Conservation (phyloP, 1,140 invertebrate species). For the Eurytemora carolleeae region DNA sequence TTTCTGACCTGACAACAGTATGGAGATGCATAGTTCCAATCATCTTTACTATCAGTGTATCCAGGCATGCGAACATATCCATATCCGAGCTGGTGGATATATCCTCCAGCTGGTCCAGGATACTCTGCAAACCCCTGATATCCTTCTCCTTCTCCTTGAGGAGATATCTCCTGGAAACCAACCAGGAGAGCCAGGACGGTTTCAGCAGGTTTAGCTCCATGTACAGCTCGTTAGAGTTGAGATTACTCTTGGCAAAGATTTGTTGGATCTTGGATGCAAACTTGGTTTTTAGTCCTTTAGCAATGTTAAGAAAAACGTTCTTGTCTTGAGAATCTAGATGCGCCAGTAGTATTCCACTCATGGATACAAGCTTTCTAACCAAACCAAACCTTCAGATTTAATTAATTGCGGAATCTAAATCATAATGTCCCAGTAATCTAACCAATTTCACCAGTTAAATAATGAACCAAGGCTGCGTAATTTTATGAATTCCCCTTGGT, state of each 20-base stretch:
- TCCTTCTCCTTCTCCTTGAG: no score
- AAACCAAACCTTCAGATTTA: no score
- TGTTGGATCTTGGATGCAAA: not conserved
- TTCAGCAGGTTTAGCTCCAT: not conserved
- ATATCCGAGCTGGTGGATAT: no score
- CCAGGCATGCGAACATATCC: no score
- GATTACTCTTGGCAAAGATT: not conserved
- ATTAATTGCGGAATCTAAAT: not conserved
- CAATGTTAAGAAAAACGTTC: not conserved
- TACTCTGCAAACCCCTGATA: no score
- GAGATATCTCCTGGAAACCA: no score
- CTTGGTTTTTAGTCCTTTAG: not conserved
- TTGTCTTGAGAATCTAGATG: not conserved
- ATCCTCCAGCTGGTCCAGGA: no score
- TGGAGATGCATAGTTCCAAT: no score
- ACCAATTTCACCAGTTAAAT: no score
- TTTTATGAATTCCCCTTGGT: not conserved
- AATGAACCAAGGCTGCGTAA: not conserved
- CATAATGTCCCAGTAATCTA: not conserved
- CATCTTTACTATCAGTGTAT: no score
- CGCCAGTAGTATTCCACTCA: not conserved
- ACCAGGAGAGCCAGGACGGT: not conserved
- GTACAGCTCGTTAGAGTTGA: not conserved
- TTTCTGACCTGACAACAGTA: no score
- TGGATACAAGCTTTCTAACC: not conserved